Percentiles rank a stretch among this genome's conserved stretches.
Conservation (phyloP, 2,113 vertebrate species). For the Petroica traversi region DNA sequence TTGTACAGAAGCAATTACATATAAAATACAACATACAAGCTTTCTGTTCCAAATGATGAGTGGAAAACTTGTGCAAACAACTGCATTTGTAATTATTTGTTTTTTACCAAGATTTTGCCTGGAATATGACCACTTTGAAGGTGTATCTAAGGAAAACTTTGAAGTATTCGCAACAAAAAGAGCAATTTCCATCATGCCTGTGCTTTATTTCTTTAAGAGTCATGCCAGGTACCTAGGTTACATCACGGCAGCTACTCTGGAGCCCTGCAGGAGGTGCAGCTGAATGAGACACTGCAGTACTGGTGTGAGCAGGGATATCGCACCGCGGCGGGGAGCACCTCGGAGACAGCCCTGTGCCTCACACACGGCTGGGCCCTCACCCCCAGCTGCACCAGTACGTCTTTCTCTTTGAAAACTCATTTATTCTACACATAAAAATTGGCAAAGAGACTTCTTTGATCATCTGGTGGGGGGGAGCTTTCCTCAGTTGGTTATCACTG, state of each 20-base stretch:
- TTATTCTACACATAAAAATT: neutral
- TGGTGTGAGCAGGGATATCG: constrained; percentile 53
- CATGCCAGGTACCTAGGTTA: constrained; percentile 56
- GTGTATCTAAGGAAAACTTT: neutral
- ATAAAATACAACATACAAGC: neutral
- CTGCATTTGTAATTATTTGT: neutral
- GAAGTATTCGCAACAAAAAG: neutral
- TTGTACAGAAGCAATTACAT: neutral
- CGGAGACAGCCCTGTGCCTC: constrained; percentile 26
- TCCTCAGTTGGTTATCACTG: neutral
- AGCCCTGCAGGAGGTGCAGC: neutral
- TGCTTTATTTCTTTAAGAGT: constrained; percentile 39
- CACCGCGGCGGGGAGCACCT: constrained; percentile 2
- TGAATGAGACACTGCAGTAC: constrained; percentile 35
- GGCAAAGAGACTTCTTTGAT: neutral
- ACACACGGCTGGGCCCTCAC: constrained; percentile 43
- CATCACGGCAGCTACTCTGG: constrained; percentile 62
- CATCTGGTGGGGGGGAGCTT: neutral
- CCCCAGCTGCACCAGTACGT: constrained; percentile 72
- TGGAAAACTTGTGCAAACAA: neutral
- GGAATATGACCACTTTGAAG: neutral
- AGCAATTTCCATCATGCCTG: neutral
- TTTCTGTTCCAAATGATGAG: neutral
- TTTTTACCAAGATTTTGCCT: neutral
- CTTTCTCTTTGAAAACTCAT: too few relatives aligned